Evolutionary conservation across 53 echinoderm and acorn worm genomes (phyloP).

Genomic region (Mesocentrotus franciscanus): DNA sequence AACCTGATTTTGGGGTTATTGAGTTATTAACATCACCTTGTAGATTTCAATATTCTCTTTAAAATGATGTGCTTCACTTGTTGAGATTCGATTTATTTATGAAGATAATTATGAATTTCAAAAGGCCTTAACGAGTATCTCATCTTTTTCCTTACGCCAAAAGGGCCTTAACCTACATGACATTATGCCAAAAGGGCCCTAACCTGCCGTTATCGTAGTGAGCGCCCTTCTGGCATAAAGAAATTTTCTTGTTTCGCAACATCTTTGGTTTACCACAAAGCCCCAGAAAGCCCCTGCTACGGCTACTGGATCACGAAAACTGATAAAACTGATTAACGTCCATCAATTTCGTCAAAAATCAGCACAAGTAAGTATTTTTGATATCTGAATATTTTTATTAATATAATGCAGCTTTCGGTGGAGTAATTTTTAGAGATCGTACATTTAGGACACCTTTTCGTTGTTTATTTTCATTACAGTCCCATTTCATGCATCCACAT

Average conservation of each 20-base stretch:
- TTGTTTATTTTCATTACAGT: too few species aligned
- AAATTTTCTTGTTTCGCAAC: neutral
- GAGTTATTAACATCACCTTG: conserved; percentile 17
- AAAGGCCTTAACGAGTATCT: neutral
- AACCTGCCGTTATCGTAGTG: conserved; percentile 16
- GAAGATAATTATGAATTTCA: conserved; percentile 26
- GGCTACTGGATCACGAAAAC: neutral
- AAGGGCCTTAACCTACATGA: neutral
- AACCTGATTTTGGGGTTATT: conserved; percentile 12
- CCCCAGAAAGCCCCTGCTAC: neutral
- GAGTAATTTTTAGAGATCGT: too few species aligned
- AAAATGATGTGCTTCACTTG: too few species aligned
- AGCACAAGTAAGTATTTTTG: too few species aligned
- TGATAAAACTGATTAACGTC: too few species aligned
- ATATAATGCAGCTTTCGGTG: too few species aligned
- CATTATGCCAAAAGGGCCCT: conserved; percentile 26
- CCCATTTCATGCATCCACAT: neutral
- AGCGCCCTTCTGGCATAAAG: neutral
- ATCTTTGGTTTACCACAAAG: neutral
- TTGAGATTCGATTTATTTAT: too few species aligned
- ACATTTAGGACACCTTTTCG: too few species aligned
- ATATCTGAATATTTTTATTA: too few species aligned
- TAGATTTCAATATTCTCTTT: too few species aligned
- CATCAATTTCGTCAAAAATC: too few species aligned
- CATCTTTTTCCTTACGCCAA: neutral